These are phyloP conservation scores for Akabosia matsudoensis DNA, from an alignment of 1,140 invertebrate species.

Conservation along the genomic window DNA sequence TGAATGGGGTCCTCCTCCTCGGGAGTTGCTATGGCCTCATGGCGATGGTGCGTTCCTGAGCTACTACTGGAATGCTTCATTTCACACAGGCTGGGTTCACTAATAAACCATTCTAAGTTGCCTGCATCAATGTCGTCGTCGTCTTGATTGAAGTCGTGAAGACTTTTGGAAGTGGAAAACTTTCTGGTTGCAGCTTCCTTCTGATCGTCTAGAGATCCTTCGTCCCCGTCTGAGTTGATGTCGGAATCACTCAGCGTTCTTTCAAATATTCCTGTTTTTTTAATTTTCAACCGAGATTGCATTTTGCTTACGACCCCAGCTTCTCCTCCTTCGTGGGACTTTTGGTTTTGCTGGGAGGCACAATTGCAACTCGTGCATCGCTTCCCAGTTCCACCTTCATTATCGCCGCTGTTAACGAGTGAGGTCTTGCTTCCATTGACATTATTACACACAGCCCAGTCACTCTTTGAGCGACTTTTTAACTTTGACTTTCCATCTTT, in stretches of 20 bases:
- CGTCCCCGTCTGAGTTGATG: constrained; percentile 37
- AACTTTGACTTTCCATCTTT: constrained; percentile 31
- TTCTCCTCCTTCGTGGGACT: not conserved
- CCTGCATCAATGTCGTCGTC: constrained; percentile 8
- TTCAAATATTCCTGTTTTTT: constrained; percentile 9
- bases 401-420: not conserved
- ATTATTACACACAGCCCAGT: constrained; percentile 33
- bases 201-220: constrained; percentile 25
- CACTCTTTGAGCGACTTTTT: constrained; percentile 39
- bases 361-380: constrained; percentile 9
- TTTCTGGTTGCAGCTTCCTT: constrained; percentile 18
- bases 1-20: not conserved
- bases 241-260: constrained; percentile 32
- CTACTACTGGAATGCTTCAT: not conserved
- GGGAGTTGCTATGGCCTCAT: not conserved
- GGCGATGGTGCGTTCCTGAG: not conserved
- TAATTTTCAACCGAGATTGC: not conserved
- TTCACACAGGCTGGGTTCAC: constrained; percentile 25
- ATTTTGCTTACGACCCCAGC: not conserved
- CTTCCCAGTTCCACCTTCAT: not conserved
- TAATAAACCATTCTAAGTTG: constrained; percentile 22
- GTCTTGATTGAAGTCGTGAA: constrained; percentile 41
- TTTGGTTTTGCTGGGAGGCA: not conserved
- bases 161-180: constrained; percentile 41
- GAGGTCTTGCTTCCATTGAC: not conserved